Evolutionary conservation across 2,888 invertebrate species (phyloP), one percentile per base, ranked within the genome.

Genomic region (Sinohyriopsis cumingii): DNA sequence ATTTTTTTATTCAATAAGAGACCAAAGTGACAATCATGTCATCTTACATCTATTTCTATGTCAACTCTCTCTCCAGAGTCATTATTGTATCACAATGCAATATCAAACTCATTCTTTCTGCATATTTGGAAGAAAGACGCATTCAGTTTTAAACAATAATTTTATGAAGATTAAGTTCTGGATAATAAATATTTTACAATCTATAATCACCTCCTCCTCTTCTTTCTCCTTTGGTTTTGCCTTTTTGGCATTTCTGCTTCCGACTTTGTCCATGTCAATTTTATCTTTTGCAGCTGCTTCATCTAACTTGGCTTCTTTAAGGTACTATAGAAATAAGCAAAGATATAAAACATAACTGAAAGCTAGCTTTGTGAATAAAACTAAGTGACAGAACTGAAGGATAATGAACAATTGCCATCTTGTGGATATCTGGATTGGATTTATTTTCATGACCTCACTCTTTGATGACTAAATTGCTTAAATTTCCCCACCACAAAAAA

Each of bases 271-370:
- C 59, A 59, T 68, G 22, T 59, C 28, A 20, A 76, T 57, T n/a
- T 79, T 79, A 71, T 80, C 81, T 65, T 73, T 80, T 9, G 76
- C 77, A 56, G 81, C 81, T 54, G 80, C 80, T 25, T 84, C 83
- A 67, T 86, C 85, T 28, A 86, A 75, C 67, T 82, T 82, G 45
- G 76, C 75, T 59, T 86, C 86, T 63, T 84, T 84, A 56, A 84
- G 60, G n/a, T 74, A 72, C 80, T 80, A 67, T 24, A 54, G 63
- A 55, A 61, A 69, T 7, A 24, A 63, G 7, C 22, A 57, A 9
- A 57, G 24, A 57, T 57, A 57, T 57, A 45, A 45, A 45, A 45
- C 45, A 57, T 66, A 5, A n/a, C 12, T 15, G 28, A 61, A 28
- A 20, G 22, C 7, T 53, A 20, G 22, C 7, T 53, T 6, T 65